Conservation (phyloP, 2,888 invertebrate species). For the Apodemia mormo region DNA sequence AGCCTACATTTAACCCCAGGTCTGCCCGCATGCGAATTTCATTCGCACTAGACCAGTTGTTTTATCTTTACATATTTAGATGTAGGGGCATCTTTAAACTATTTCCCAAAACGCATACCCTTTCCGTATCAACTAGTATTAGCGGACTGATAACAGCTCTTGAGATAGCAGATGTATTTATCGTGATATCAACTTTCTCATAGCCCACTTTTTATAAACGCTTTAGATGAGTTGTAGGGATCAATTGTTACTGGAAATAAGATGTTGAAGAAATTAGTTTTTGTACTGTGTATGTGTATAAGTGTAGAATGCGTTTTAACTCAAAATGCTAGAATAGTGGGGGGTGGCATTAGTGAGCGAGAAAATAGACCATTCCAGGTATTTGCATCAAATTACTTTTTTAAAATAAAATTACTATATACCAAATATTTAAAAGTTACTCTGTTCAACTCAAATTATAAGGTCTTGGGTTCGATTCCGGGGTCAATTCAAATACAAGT, state of each 20-base stretch:
- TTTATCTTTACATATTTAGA: no score
- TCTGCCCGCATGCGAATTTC: no score
- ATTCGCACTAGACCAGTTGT: not conserved
- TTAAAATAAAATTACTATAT: no score
- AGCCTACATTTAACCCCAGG: no score
- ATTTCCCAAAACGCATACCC: slow-evolving; percentile 13
- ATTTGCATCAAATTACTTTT: not conserved
- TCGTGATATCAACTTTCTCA: slow-evolving; percentile 41
- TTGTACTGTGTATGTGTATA: slow-evolving; percentile 7
- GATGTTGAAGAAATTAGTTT: slow-evolving; percentile 16
- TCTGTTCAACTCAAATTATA: no score
- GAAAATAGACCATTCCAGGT: slow-evolving; percentile 71
- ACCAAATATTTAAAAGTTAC: no score
- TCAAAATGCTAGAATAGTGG: slow-evolving; percentile 49
- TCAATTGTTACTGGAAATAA: not conserved
- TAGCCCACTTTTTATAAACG: slow-evolving; percentile 29
- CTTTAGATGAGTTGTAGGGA: not conserved
- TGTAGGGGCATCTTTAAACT: not conserved
- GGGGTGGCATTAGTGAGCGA: slow-evolving; percentile 53
- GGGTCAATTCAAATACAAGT: no score
- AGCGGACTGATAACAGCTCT: slow-evolving; percentile 30
- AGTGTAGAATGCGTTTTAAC: slow-evolving; percentile 22
- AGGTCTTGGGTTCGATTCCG: no score
- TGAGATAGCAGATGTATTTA: slow-evolving; percentile 33
- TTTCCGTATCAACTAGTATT: slow-evolving; percentile 4